phyloP scores from a whole-genome alignment of 2,113 vertebrate genomes.

The Aythya baeri region DNA sequence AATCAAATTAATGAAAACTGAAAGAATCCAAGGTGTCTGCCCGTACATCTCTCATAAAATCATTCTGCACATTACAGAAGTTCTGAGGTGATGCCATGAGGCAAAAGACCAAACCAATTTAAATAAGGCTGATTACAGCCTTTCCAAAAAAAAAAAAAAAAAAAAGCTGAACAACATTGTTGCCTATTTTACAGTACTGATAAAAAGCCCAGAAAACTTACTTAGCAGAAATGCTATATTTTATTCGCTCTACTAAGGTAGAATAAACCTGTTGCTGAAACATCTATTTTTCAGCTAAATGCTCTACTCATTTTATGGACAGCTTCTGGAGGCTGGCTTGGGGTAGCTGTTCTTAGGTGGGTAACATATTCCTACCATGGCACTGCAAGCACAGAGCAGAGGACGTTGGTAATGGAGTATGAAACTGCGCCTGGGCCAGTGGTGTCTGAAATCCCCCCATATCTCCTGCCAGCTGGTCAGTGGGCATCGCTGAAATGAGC shows the following conservation, averaged over 20 bases:
- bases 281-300: neutral
- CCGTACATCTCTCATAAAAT: constrained; percentile 26
- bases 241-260: neutral
- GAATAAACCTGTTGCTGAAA: neutral
- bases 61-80: neutral
- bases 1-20: constrained; percentile 61
- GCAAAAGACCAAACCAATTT: constrained; percentile 41
- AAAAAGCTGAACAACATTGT: neutral
- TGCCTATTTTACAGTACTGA: neutral
- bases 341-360: neutral
- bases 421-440: neutral
- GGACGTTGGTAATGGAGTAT: neutral
- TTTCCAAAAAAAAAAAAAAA: neutral
- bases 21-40: constrained; percentile 29
- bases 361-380: neutral
- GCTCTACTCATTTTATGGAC: neutral
- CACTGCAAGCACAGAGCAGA: neutral
- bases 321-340: neutral
- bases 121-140: constrained; percentile 23
- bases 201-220: neutral
- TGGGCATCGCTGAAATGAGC: neutral
- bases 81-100: constrained; percentile 12
- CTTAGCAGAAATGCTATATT: neutral
- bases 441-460: neutral
- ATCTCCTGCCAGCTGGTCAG: neutral